phyloP scores from a whole-genome alignment of 2,113 vertebrate species.

The Oreochromis spilurus region DNA sequence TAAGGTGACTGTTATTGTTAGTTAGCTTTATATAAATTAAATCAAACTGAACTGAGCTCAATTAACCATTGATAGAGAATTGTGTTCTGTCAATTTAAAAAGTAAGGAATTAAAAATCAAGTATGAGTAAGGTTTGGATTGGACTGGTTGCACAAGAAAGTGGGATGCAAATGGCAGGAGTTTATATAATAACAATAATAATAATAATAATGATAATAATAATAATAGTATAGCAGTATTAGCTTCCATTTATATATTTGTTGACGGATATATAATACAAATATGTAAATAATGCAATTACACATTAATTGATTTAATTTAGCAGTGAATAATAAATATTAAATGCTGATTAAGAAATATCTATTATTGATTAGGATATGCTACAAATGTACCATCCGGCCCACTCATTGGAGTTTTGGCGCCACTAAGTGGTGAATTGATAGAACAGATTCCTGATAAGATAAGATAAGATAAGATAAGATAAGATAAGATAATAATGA shows the following conservation, averaged over 20 bases:
- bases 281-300: not conserved
- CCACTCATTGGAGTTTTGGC: conserved; percentile 1
- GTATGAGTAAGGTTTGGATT: too few species aligned
- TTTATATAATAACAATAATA: not conserved
- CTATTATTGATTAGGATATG: not conserved
- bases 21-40: not conserved
- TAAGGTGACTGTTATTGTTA: not conserved
- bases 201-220: not conserved
- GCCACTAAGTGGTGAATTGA: conserved; percentile 31
- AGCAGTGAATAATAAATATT: not conserved
- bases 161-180: not conserved
- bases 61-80: not conserved
- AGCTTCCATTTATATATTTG: not conserved
- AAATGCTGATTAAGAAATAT: not conserved
- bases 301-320: not conserved
- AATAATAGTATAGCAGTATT: not conserved
- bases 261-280: not conserved
- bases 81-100: not conserved
- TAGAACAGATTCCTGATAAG: not conserved
- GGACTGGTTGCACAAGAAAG: not conserved
- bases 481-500: not conserved
- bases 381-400: not conserved
- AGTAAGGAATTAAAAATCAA: not conserved
- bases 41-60: not conserved
- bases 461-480: not conserved